phyloP scores from a whole-genome alignment of 2,888 invertebrate species.

The Dryobota labecula region DNA sequence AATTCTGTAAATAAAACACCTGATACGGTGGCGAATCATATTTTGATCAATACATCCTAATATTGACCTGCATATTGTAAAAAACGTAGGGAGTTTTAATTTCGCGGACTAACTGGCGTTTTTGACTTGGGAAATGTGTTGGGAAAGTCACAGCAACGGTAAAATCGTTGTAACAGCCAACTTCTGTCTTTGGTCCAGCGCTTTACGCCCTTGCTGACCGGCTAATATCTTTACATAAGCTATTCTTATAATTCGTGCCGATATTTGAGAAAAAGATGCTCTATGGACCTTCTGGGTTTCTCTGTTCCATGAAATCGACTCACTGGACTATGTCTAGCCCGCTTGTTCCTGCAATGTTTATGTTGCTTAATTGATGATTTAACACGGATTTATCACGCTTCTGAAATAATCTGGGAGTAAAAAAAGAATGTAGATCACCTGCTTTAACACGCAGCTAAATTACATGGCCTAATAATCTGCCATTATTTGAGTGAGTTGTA shows the following conservation, averaged over 20 bases:
- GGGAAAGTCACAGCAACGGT: background rate
- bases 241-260: background rate
- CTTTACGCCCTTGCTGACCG: background rate
- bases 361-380: conserved; percentile 52
- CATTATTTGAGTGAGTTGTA: conserved; percentile 42
- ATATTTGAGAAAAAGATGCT: background rate
- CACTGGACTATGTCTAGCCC: conserved; percentile 67
- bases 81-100: too few relatives aligned
- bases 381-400: conserved; percentile 49
- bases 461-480: conserved; percentile 44
- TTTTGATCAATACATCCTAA: too few relatives aligned
- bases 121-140: too few relatives aligned
- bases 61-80: too few relatives aligned
- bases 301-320: conserved; percentile 30
- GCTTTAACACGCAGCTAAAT: conserved; percentile 30
- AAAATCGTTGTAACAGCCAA: background rate
- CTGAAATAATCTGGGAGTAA: conserved; percentile 36
- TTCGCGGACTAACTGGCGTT: too few relatives aligned
- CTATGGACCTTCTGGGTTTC: conserved; percentile 16
- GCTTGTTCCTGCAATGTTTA: conserved; percentile 51
- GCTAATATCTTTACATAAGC: too few relatives aligned
- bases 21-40: too few relatives aligned
- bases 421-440: conserved; percentile 44
- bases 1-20: too few relatives aligned
- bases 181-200: background rate